Evolutionary conservation across 2,113 vertebrate species (phyloP).

Genomic region (Erythrolamprus reginae): DNA sequence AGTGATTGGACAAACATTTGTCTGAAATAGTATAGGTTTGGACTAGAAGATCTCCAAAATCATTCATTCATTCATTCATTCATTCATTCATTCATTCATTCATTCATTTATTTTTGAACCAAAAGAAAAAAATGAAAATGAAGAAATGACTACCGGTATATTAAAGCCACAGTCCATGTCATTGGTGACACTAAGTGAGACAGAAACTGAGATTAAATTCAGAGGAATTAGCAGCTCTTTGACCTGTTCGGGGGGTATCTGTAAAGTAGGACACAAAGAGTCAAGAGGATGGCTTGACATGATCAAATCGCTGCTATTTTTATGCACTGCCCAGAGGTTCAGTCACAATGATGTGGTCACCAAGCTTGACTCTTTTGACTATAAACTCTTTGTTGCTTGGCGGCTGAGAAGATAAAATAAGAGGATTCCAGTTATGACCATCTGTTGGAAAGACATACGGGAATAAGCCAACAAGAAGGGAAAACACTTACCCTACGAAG

Average conservation of each 20-base stretch:
- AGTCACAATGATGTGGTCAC: background rate
- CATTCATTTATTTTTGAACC: too few species aligned
- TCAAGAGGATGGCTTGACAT: background rate
- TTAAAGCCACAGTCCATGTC: too few species aligned
- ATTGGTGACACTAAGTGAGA: background rate
- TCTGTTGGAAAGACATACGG: background rate
- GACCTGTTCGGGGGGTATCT: background rate
- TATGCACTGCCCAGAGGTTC: background rate
- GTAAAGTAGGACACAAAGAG: background rate
- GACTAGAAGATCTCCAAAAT: too few species aligned
- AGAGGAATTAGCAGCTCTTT: background rate
- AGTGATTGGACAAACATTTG: too few species aligned
- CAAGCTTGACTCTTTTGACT: background rate
- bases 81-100: too few species aligned
- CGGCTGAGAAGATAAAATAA: background rate
- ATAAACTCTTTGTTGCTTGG: background rate
- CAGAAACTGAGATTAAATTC: background rate
- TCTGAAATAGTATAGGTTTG: too few species aligned
- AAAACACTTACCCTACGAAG: background rate
- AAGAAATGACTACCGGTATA: too few species aligned
- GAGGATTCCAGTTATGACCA: background rate
- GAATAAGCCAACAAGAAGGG: background rate
- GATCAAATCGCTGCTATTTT: background rate
- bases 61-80: too few species aligned
- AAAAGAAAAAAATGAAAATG: too few species aligned